Conservation (phyloP, 2,888 invertebrate species). For the Chaitophorus viminalis region DNA sequence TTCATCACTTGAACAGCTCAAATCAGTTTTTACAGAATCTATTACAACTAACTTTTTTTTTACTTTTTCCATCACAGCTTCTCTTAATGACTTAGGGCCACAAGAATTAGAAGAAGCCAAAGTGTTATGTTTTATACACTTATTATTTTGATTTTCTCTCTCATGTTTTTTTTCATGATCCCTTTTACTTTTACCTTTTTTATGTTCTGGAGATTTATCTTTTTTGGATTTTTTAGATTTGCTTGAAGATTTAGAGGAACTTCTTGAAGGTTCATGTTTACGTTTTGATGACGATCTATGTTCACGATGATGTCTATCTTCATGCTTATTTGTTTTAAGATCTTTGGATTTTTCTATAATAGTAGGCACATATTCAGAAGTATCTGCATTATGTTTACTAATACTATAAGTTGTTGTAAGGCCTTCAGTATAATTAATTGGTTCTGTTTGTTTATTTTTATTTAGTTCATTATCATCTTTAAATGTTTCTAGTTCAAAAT, state of each 20-base stretch:
- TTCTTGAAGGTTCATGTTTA: conserved; percentile 28
- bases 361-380: conserved; percentile 43
- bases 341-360: conserved; percentile 13
- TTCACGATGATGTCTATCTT: conserved; percentile 5
- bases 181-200: conserved; percentile 3
- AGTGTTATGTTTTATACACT: conserved; percentile 9
- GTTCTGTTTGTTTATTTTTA: background rate
- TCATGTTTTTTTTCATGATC: background rate
- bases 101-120: background rate
- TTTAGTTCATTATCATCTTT: conserved; percentile 11
- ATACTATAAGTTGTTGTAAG: conserved; percentile 10
- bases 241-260: conserved; percentile 40
- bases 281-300: conserved; percentile 50
- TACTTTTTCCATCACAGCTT: conserved; percentile 52
- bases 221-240: conserved; percentile 47
- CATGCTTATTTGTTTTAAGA: background rate
- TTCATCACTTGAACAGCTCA: conserved; percentile 23
- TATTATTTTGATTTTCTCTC: conserved; percentile 2
- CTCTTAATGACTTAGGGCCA: conserved; percentile 45
- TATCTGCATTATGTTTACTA: background rate
- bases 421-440: background rate
- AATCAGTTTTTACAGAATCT: background rate
- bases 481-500: conserved; percentile 33
- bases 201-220: conserved; percentile 45
- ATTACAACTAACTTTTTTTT: conserved; percentile 19